Base-by-base conservation (phyloP, 2,797 vertebrate genomes). In the Limnodromus scolopaceus region DNA sequence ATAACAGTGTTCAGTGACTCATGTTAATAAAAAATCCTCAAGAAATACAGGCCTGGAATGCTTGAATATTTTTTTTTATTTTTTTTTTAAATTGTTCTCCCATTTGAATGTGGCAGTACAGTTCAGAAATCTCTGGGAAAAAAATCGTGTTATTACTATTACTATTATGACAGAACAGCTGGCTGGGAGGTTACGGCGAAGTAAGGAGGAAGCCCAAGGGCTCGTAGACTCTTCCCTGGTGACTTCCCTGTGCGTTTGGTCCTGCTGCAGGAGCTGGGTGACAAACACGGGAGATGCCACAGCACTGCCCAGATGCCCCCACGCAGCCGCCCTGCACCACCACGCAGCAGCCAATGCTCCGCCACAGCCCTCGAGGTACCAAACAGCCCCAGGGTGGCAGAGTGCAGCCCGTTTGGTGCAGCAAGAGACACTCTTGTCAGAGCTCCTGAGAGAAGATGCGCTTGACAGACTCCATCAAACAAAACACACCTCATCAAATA, bases 191-290 rank as follows among this genome's bases (percentile, higher is more conserved):
- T 27, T 84, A 57, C 15, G 66, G 65, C 24, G 16, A 93, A 71
- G n/a, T 6, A 28, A n/a, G 13, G 27, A 64, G 10, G 58, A 76
- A 57, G 24, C 14, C 18, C 0, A 1, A 39, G 17, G 18, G 28
- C 28, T 57, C 17, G 20, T 0, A 71, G 3, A 8, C 15, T 64
- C 54, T 57, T 71, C 32, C 27, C 11, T 0, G 0, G 6, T 51
- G 53, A 11, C 30, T 71, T 89, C 24, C 2, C 24, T 11, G 2
- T 34, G 16, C 0, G 0, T 36, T 69, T 49, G 32, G 23, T 80
- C 63, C 79, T 65, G 41, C 68, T 87, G 41, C 10, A 3, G 0
- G 0, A 60, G 25, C 16, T 3, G 2, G 27, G 22, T 87, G 61
- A 72, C 70, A 71, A 48, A 64, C 22, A 46, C 11, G 43, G 41